Conservation (phyloP, 2,888 invertebrate species). For the Drosophila fungiperda region DNA sequence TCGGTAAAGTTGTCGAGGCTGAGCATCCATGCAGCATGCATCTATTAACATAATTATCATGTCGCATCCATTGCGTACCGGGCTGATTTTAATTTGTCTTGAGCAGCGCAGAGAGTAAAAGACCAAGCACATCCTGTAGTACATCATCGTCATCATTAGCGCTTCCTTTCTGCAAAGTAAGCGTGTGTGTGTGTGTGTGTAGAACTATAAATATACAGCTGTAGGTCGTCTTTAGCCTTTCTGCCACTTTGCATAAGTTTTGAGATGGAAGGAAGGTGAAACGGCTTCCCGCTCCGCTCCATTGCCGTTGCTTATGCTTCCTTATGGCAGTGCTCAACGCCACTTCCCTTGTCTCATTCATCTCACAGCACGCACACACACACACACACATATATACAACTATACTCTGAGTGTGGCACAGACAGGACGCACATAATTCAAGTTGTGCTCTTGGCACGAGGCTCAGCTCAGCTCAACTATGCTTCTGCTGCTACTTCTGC, state of each 20-base stretch:
- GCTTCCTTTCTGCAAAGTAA: constrained; percentile 59
- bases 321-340: constrained; percentile 76
- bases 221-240: constrained; percentile 26
- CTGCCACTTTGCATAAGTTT: constrained; percentile 71
- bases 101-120: constrained; percentile 66
- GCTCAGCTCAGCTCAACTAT: constrained; percentile 29
- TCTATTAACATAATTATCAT: constrained; percentile 76
- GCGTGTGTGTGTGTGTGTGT: constrained; percentile 1
- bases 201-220: constrained; percentile 22
- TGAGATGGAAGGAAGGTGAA: constrained; percentile 39
- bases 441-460: constrained; percentile 71
- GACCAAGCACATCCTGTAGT: constrained; percentile 76
- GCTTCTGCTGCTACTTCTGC: not conserved
- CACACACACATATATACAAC: constrained; percentile 14
- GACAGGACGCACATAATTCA: constrained; percentile 75
- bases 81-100: constrained; percentile 78
- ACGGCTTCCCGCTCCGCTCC: constrained; percentile 50
- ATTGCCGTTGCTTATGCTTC: constrained; percentile 66
- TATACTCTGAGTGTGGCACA: constrained; percentile 26
- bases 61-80: constrained; percentile 58
- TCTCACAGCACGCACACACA: constrained; percentile 52
- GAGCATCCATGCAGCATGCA: constrained; percentile 58
- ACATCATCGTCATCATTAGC: constrained; percentile 80
- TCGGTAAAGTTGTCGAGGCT: constrained; percentile 54
- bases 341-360: constrained; percentile 75